A percentile compares a stretch with the other conserved stretches of the same genome.
Conservation (phyloP, 2,113 vertebrate species). For the Brachypteracias leptosomus region DNA sequence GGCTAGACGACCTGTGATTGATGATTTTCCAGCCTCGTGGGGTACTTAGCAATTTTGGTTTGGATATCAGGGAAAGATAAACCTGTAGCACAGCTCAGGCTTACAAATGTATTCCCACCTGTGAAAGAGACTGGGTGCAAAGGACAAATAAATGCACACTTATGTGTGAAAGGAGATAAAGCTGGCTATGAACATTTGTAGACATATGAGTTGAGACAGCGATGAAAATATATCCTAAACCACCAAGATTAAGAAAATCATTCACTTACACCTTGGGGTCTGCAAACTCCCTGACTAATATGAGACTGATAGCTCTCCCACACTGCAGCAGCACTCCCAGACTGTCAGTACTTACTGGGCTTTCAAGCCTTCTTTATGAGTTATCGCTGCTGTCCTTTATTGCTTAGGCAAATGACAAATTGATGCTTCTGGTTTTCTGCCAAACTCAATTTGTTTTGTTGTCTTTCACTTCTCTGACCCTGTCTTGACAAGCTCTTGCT, state of each 20-base stretch:
- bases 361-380: neutral
- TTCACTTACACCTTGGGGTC: neutral
- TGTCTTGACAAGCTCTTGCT: neutral
- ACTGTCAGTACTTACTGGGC: neutral
- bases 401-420: slow-evolving; percentile 10
- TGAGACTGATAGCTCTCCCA: neutral
- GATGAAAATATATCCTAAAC: neutral
- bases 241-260: neutral
- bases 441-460: neutral
- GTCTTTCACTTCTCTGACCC: neutral
- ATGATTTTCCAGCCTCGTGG: neutral
- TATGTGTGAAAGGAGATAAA: neutral
- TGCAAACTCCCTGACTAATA: neutral
- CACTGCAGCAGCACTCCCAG: neutral
- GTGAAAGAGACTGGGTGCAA: neutral
- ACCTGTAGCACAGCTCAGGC: neutral
- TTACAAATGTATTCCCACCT: neutral
- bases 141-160: neutral
- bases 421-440: neutral
- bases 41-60: neutral
- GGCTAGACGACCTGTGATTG: neutral
- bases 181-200: neutral
- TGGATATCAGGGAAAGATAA: neutral
- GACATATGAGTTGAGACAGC: neutral
- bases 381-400: neutral